Base-by-base conservation (phyloP, 1,140 invertebrate species). In the Anthonomus grandis region DNA sequence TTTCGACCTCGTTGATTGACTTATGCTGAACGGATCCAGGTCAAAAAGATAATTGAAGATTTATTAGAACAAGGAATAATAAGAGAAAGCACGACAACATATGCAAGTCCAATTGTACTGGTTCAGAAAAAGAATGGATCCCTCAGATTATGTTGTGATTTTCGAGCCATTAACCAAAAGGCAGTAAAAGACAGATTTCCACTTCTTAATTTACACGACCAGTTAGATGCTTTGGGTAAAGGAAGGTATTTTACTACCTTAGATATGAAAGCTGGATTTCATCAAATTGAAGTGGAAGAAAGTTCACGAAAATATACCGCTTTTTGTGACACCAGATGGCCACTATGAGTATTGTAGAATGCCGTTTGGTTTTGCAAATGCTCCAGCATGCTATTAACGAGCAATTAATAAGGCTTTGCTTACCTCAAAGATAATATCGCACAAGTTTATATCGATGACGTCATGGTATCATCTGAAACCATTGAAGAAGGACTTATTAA, bases 71-170 rank as follows among this genome's bases (percentile, higher is more conserved):
- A 52, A 8, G 63, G 66, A 3, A 71, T 78, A 0, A 72, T 78
- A 27, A 49, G 68, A 9, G 59, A 66, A 37, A 74, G 70, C 10
- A 10, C 17, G 15, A 42, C 50, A 17, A 22, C 73, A 4, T 81
- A 70, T 62, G 63, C 73, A 3, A 71, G 72, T 18, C 77, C 76
- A 0, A 64, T 76, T 1, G 60, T 80, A 0, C 57, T 79, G 12
- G 71, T 71, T 0, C 48, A 59, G 46, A 82, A 83, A 57, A 74
- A 72, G 48, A 74, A 79, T 61, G 75, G 72, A 4, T 45, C 54
- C 3, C 38, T 67, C 9, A 34, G 74, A 22, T 17, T 75, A 15
- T 74, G 74, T 45, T 63, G 74, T 0, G 79, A 83, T 58, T 81
- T 75, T 57, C 57, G 76, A n/a, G 42, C 51, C n/a, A 41, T 81